These are phyloP conservation scores for Drosophila borborema DNA, from an alignment of 2,888 invertebrate species.

Conservation along the genomic window DNA sequence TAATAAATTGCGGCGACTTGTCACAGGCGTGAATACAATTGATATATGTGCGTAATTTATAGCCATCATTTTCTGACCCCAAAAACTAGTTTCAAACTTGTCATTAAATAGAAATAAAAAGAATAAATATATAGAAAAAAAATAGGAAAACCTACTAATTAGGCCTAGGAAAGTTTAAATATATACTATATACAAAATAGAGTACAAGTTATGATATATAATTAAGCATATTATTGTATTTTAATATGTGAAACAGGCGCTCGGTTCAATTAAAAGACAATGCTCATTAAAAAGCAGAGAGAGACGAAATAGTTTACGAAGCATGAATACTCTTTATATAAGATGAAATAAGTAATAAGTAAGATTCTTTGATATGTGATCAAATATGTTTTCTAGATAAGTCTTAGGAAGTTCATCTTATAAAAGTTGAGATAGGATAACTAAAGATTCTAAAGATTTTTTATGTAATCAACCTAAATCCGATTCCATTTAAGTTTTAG, in stretches of 20 bases:
- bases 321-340: neutral
- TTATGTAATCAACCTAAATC: too few relatives aligned
- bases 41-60: conserved; percentile 11
- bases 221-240: conserved; percentile 35
- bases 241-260: conserved; percentile 59
- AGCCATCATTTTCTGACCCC: conserved; percentile 24
- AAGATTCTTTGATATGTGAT: too few relatives aligned
- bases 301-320: neutral
- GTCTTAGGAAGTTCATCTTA: too few relatives aligned
- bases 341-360: too few relatives aligned
- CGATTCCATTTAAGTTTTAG: too few relatives aligned
- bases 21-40: conserved; percentile 23
- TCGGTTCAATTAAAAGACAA: conserved; percentile 71
- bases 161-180: conserved; percentile 34
- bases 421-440: too few relatives aligned
- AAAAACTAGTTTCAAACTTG: conserved; percentile 10
- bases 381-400: too few relatives aligned
- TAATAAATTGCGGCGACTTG: conserved; percentile 33
- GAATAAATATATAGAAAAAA: too few relatives aligned
- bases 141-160: conserved; percentile 33
- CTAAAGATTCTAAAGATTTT: too few relatives aligned
- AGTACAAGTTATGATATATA: conserved; percentile 33
- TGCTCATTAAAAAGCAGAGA: conserved; percentile 61
- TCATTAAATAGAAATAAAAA: conserved; percentile 36
- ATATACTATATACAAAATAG: conserved; percentile 24